Evolutionary conservation across 2,113 vertebrate species (phyloP).

Genomic region (Phocoena sinus): DNA sequence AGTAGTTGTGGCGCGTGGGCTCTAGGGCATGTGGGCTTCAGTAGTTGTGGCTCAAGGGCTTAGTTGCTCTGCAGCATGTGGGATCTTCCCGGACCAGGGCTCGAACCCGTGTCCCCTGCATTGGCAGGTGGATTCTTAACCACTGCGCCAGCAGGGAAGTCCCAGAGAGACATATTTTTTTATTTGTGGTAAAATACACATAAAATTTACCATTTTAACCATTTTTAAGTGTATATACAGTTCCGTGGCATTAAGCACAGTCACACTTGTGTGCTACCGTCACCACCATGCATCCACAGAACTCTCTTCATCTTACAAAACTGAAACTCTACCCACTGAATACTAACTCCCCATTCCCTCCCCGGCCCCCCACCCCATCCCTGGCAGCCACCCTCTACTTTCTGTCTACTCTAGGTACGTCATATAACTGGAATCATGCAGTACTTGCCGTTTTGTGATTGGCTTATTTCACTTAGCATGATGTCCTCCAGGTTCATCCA

Average conservation of each 20-base stretch:
- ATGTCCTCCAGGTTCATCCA: neutral
- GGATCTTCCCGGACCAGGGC: too few species aligned
- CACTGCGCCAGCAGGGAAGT: too few species aligned
- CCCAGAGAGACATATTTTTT: too few species aligned
- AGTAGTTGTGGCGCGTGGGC: too few species aligned
- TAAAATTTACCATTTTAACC: neutral
- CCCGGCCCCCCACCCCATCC: too few species aligned
- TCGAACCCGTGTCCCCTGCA: too few species aligned
- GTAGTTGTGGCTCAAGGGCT: too few species aligned
- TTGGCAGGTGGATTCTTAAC: too few species aligned
- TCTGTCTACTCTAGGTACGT: neutral
- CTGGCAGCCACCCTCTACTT: neutral
- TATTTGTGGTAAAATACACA: neutral
- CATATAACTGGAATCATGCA: neutral
- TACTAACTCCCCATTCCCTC: neutral
- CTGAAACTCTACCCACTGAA: neutral
- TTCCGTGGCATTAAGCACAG: neutral
- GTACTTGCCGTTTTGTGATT: neutral
- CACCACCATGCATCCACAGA: neutral
- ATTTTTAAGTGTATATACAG: neutral
- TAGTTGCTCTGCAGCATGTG: too few species aligned
- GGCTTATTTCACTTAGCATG: neutral
- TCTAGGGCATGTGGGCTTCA: too few species aligned
- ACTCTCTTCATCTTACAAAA: neutral
- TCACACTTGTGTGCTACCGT: fast-evolving